Conservation (phyloP, 2,797 vertebrate species). For the Gymnothorax javanicus region DNA sequence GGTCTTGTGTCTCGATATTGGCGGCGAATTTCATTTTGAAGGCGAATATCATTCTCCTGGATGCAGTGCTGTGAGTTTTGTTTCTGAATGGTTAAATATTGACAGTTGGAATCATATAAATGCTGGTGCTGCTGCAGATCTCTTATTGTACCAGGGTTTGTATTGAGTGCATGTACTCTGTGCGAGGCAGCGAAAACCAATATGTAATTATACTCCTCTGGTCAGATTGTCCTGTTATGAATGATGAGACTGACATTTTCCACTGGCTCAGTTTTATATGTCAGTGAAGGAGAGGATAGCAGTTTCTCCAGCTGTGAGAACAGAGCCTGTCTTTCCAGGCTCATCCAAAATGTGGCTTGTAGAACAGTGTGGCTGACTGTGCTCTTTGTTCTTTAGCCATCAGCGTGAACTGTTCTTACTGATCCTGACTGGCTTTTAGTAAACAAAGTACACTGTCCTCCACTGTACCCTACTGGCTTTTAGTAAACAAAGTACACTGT, state of each 20-base stretch:
- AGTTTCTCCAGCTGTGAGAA: background rate
- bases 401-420: background rate
- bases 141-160: background rate
- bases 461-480: too few species aligned
- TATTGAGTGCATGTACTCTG: background rate
- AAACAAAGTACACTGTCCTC: too few species aligned
- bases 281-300: background rate
- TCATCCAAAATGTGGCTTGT: background rate
- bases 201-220: background rate
- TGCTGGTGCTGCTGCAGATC: background rate
- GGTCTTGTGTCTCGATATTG: background rate
- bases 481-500: too few species aligned
- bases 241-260: background rate
- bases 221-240: background rate
- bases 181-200: background rate
- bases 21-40: background rate
- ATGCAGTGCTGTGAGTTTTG: background rate
- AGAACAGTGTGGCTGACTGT: background rate
- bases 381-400: too few species aligned
- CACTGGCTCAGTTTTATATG: conserved; percentile 2
- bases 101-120: background rate
- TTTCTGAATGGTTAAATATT: background rate
- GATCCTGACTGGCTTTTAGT: background rate
- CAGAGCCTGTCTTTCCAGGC: background rate
- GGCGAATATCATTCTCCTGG: background rate